A percentile compares a stretch with the other conserved stretches of the same genome.
Evolutionary conservation across 2,113 vertebrate genomes (phyloP).

Genomic region (Gambusia affinis): DNA sequence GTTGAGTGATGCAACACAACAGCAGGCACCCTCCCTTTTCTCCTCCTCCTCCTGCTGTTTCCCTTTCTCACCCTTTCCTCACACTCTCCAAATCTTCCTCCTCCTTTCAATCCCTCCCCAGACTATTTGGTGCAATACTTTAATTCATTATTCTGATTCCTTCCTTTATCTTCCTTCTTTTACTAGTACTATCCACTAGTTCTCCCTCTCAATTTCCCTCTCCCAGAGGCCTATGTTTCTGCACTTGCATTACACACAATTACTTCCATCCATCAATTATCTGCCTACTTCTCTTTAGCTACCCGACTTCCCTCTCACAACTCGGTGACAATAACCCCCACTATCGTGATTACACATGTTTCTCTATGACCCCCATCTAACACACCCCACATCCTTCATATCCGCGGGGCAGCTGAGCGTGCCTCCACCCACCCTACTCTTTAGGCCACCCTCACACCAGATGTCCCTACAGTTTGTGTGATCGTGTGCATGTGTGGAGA

Average conservation of each 20-base stretch:
- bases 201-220: slow-evolving; percentile 21
- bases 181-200: slow-evolving; percentile 32
- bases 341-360: slow-evolving; percentile 48
- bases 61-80: slow-evolving; percentile 1
- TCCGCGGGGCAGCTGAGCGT: slow-evolving; percentile 56
- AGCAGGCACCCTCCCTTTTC: slow-evolving; percentile 35
- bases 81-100: slow-evolving; percentile 8
- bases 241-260: slow-evolving; percentile 77
- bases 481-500: slow-evolving; percentile 45
- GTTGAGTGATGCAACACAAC: slow-evolving; percentile 71
- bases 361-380: slow-evolving; percentile 44
- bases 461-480: slow-evolving; percentile 75
- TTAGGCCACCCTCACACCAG: slow-evolving; percentile 60
- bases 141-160: slow-evolving; percentile 46
- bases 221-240: slow-evolving; percentile 72
- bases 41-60: neutral
- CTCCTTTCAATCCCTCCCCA: slow-evolving; percentile 21
- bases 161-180: slow-evolving; percentile 9
- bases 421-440: slow-evolving; percentile 38
- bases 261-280: slow-evolving; percentile 78
- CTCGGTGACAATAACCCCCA: slow-evolving; percentile 58
- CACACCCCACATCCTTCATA: slow-evolving; percentile 37
- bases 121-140: slow-evolving; percentile 21
- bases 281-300: slow-evolving; percentile 64
- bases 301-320: slow-evolving; percentile 56